Conservation (phyloP, 2,797 vertebrate genomes). For the Fratercula arctica region DNA sequence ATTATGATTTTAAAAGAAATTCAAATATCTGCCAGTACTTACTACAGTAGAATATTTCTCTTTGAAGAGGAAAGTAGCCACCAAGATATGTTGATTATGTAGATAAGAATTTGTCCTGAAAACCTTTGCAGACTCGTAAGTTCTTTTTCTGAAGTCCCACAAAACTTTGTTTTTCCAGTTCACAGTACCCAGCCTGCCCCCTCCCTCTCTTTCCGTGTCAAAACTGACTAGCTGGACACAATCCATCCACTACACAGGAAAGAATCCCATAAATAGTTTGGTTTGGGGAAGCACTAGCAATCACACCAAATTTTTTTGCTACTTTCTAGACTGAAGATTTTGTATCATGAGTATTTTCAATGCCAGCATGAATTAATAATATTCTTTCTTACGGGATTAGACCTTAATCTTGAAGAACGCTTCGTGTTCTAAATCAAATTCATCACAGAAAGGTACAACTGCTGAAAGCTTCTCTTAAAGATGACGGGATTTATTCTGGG, state of each 20-base stretch:
- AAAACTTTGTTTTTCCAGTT: background rate
- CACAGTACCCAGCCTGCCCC: background rate
- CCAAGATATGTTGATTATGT: background rate
- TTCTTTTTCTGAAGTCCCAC: background rate
- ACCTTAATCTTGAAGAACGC: background rate
- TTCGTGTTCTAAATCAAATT: background rate
- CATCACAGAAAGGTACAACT: background rate
- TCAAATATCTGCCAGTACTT: background rate
- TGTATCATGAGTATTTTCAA: background rate
- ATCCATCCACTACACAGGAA: background rate
- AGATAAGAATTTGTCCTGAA: background rate
- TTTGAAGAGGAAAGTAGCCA: background rate
- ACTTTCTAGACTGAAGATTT: background rate
- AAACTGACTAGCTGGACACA: background rate
- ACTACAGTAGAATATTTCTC: background rate
- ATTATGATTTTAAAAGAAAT: background rate
- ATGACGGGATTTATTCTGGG: fast-evolving
- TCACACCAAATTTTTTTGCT: background rate
- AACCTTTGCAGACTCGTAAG: background rate
- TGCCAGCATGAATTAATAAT: background rate
- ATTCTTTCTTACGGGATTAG: background rate
- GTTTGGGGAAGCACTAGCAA: background rate
- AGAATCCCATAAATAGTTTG: background rate
- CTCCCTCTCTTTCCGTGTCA: background rate
- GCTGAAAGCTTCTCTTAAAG: background rate